Evolutionary conservation across 2,113 vertebrate species (phyloP), one percentile per base, ranked within the genome.

Genomic region (Propithecus coquereli): DNA sequence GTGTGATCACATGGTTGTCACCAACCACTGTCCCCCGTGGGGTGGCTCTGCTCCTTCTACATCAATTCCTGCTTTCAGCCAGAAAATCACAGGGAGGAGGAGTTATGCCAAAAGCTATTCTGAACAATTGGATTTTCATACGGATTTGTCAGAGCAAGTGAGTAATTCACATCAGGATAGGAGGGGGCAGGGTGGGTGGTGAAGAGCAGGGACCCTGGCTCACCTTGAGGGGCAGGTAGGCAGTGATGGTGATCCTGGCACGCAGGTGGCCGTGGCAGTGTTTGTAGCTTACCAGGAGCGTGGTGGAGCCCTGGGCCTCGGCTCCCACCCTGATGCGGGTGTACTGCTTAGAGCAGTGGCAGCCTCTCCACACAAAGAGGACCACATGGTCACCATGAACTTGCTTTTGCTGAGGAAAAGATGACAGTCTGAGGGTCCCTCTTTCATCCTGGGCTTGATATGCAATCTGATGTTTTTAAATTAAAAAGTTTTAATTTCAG

Each of bases 201-300:
- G 54, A 57, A 7, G 18, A 18, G 54, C 54, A 57, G 54, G 50
- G 54, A 40, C 11, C 11, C 0, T 40, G 25, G 97, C 99, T 99
- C 98, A 99, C 99, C 95, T 94, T 98, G 43, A 99, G 98, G 0
- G 99, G 99, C 8, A 99, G 97, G 93, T 99, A 98, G 34, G 99
- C 99, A 57, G 99, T 99, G 3, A 99, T 98, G 92, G 99, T 98
- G 98, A 99, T 99, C 96, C 98, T 99, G 87, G 99, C 98, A 2
- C 98, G 99, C 90, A 99, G 99, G 90, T 99, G 99, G 85, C 99
- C 6, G 54, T 57, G 54, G 84, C 98, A 98, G 0, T 99, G 99
- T 54, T 70, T 98, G 97, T 99, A 99, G 98, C 99, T 99, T 91
- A 99, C 99, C 3, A 98, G 98, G 23, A 99, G 98, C 0, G 97